Evolutionary conservation across 2,113 vertebrate species (phyloP), one percentile per base, ranked within the genome.

Genomic region (Microcebus tavaratra): DNA sequence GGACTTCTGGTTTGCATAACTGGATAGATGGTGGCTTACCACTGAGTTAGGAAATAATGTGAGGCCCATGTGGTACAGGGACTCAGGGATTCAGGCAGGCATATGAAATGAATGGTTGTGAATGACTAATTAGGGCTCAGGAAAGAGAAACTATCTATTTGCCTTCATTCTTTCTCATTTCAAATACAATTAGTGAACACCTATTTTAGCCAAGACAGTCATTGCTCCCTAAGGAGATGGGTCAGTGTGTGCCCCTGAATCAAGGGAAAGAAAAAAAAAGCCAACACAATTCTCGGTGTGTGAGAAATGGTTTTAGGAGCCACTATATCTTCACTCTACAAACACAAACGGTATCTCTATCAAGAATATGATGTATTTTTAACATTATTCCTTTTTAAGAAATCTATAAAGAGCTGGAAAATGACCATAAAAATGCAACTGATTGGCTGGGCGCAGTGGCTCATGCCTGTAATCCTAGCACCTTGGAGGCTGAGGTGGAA

Each of bases 41-140:
- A 15, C 27, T 2, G 25, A 45, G 25, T 63, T 67, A 70, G 36
- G n/a, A 72, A 55, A 36, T 42, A 57, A 59, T 9, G 6, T 25
- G 17, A 76, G 36, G 11, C 8, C 3, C 0, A 0, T 2, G 21
- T 42, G 18, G 1, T 4, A 4, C 14, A 23, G 34, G 42, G 29
- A 29, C 7, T 72, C 79, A 34, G 3, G 17, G 11, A 20, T 68
- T 42, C 45, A 34, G 21, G 45, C 34, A 78, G 42, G 68, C 2
- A 4, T 21, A 31, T 20, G 57, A 15, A 89, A 34, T 48, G n/a
- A 39, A 48, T 42, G 36, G 18, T 59, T 55, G 5, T 45, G 27
- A 67, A 34, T 59, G 45, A 81, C 4, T n/a, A 45, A 50, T 67
- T 23, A 34, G 10, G 23, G 25, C 15, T 73, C 31, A 36, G 48